phyloP scores from a whole-genome alignment of 2,888 invertebrate genomes.

The Celastrina argiolus region DNA sequence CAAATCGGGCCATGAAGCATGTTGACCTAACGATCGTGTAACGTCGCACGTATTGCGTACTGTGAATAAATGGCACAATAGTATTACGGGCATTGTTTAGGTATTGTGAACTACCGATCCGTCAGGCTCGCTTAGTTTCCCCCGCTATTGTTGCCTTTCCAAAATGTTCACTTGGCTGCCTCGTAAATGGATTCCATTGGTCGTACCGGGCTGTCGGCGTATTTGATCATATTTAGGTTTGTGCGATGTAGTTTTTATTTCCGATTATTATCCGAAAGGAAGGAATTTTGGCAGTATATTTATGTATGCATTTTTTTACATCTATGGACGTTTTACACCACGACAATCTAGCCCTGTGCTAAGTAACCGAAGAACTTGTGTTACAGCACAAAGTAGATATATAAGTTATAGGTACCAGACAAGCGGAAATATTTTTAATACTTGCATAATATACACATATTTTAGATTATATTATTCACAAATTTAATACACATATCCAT shows the following conservation, averaged over 20 bases:
- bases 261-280: too few relatives aligned
- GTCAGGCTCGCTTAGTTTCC: slow-evolving; percentile 26
- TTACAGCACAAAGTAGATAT: too few relatives aligned
- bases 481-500: too few relatives aligned
- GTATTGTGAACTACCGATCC: slow-evolving; percentile 33
- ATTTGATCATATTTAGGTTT: neutral
- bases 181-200: slow-evolving; percentile 17
- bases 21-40: slow-evolving; percentile 49
- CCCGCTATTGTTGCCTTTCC: slow-evolving; percentile 28
- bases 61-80: slow-evolving; percentile 32
- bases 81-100: slow-evolving; percentile 32
- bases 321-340: too few relatives aligned
- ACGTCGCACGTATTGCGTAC: slow-evolving; percentile 25
- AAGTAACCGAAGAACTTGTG: too few relatives aligned
- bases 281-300: too few relatives aligned
- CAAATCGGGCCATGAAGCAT: slow-evolving; percentile 50
- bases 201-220: neutral
- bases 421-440: too few relatives aligned
- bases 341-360: too few relatives aligned
- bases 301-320: too few relatives aligned
- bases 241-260: neutral
- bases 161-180: slow-evolving; percentile 29
- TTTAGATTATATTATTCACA: too few relatives aligned
- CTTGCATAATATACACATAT: too few relatives aligned
- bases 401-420: too few relatives aligned